Evolutionary conservation across 2,888 invertebrate genomes (phyloP).

Genomic region (Erebia palarica): DNA sequence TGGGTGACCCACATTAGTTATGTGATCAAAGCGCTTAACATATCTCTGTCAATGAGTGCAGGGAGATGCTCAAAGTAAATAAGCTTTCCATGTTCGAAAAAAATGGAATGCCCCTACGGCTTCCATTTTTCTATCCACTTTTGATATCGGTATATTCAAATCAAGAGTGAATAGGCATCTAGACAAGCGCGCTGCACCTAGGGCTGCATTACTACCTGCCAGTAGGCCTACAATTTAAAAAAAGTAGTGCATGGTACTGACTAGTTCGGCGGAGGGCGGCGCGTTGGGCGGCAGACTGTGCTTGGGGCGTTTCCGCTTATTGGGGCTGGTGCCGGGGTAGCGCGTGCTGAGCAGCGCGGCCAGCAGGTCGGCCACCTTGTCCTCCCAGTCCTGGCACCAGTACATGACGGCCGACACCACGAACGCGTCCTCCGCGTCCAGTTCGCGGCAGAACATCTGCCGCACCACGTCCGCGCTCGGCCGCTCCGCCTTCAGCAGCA

Average conservation of each 20-base stretch:
- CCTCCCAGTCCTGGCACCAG: slow-evolving; percentile 97
- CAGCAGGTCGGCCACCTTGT: slow-evolving; percentile 91
- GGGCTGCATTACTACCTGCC: too few species aligned
- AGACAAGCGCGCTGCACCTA: too few species aligned
- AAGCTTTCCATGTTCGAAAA: too few species aligned
- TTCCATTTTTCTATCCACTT: too few species aligned
- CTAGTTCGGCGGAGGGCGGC: slow-evolving; percentile 90
- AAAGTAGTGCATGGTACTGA: slow-evolving; percentile 53
- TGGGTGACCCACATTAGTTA: too few species aligned
- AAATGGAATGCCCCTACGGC: too few species aligned
- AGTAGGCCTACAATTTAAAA: background rate
- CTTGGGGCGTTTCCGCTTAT: slow-evolving; percentile 93
- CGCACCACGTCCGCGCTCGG: slow-evolving; percentile 93
- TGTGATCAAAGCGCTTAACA: too few species aligned
- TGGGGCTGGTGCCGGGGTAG: slow-evolving; percentile 94
- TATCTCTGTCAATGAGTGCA: too few species aligned
- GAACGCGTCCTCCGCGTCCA: slow-evolving; percentile 91
- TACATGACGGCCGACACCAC: slow-evolving; percentile 95
- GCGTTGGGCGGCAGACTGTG: slow-evolving; percentile 87
- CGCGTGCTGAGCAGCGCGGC: slow-evolving; percentile 90
- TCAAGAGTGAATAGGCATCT: too few species aligned
- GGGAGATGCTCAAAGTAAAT: too few species aligned
- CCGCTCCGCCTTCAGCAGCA: slow-evolving; percentile 95
- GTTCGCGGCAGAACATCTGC: slow-evolving; percentile 89
- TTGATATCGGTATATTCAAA: too few species aligned